Evolutionary conservation across 2,888 invertebrate genomes (phyloP).

Genomic region (Trachelus iudaicus): DNA sequence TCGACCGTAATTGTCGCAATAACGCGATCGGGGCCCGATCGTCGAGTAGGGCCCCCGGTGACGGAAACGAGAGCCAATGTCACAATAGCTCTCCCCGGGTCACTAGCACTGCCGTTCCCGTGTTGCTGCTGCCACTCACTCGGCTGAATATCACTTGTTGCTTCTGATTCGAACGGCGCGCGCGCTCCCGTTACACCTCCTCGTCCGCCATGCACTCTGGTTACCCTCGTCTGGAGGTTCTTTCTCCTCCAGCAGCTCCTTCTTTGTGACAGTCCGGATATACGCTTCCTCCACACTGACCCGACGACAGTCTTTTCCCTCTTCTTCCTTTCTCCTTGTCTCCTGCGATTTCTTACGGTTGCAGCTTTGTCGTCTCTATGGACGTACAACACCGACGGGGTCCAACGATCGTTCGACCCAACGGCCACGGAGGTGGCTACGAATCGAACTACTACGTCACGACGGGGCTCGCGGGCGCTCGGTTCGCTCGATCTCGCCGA

Average conservation of each 20-base stretch:
- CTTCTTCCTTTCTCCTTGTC: constrained; percentile 1
- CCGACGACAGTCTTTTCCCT: background rate
- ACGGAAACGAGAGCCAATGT: constrained; percentile 1
- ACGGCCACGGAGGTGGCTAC: background rate
- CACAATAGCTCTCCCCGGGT: constrained; percentile 3
- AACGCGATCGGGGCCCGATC: background rate
- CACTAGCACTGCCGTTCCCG: background rate
- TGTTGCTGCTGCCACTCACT: background rate
- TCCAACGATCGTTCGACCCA: background rate
- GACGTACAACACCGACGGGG: background rate
- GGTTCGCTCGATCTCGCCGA: background rate
- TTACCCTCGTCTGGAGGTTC: background rate
- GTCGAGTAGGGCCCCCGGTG: background rate
- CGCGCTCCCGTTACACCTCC: background rate
- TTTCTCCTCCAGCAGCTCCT: constrained; percentile 8
- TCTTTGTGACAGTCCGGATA: background rate
- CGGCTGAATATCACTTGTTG: background rate
- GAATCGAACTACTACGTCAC: background rate
- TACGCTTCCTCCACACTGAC: background rate
- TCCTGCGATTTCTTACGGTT: background rate
- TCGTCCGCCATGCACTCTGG: background rate
- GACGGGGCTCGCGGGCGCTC: background rate
- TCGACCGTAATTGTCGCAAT: constrained; percentile 5
- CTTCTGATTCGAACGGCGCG: background rate
- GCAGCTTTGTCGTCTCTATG: background rate